Evolutionary conservation across 2,113 vertebrate species (phyloP), one percentile per base, ranked within the genome.

Genomic region (Vombatus ursinus): DNA sequence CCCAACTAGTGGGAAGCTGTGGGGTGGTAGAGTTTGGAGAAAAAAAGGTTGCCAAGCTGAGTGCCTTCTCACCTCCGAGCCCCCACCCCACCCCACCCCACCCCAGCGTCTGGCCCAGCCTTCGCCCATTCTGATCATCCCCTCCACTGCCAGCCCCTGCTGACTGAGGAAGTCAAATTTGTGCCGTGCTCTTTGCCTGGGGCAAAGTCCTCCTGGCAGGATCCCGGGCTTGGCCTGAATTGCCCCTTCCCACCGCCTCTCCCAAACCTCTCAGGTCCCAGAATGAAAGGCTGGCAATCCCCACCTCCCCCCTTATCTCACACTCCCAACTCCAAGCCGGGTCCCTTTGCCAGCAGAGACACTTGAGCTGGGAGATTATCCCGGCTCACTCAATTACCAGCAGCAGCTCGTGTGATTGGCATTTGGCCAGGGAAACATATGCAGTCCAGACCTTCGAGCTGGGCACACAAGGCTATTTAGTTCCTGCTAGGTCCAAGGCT

Each of bases 341-440:
- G 22, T 94, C 52, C 84, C 91, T 26, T 8, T 4, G 92, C 96
- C 90, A 95, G 95, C 57, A 14, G 84, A 96, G 96, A 96, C 92
- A 90, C 61, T 97, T 44, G 93, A 98, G 93, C 93, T 0, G 8
- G 93, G 90, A 95, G 96, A 91, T 96, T 89, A 96, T 94, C 44
- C 50, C 10, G 8, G 96, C 31, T 89, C 97, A 93, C 96, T 91
- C 95, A 95, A 91, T 92, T 95, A 92, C 91, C 93, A 44, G 49
- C 54, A 26, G 91, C 0, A 11, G 96, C 94, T 96, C 97, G 50
- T 57, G 95, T 96, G 97, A 96, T 94, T 84, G 95, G 96, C 95
- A 3, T 0, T 2, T 0, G 7, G 92, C 96, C 97, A 96, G 97
- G 92, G 95, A 91, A 94, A 94, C 93, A 48, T 7, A 89, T 19